Base-by-base conservation (phyloP, 2,797 vertebrate genomes). In the Falco berigora region DNA sequence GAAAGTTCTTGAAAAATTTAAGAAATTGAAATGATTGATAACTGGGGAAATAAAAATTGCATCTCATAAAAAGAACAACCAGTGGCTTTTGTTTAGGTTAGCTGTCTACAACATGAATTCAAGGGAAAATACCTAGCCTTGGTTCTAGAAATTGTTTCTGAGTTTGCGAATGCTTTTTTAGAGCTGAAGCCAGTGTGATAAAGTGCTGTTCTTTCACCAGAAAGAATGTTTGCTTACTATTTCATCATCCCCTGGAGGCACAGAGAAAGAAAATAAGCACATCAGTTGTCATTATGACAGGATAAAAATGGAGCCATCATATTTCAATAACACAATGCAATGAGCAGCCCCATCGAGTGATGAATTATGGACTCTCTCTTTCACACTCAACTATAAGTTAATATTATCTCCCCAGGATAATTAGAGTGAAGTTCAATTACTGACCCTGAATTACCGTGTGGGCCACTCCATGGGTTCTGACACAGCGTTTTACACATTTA, bases 211-310 rank as follows among this genome's bases (percentile, higher is more conserved):
- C 98, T 98, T 98, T 98, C 98, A 98, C 97, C 97, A 98, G 98
- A 98, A 99, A 98, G 98, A 98, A 98, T 98, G 98, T 99, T 99
- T 99, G 99, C 98, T 99, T 98, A 99, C 98, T 98, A 99, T 99
- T 99, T 99, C 99, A 99, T 99, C 99, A 99, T 99, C 98, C 99
- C 99, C 99, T 93, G 97, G 99, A 98, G 99, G 98, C 98, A 97
- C 74, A 88, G 96, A 98, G 98, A 97, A 98, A 98, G 98, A 99
- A 99, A 99, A 99, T 99, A 99, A 99, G 99, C 98, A 98, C 99
- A 99, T 99, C 99, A 99, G 99, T 99, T 99, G 99, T 99, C 99
- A 99, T 99, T 98, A 99, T 99, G 99, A 99, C 99, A 99, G 99
- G 98, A 99, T 99, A 99, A 99, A 99, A 99, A 99, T 99, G 99